Percentiles rank a stretch among this genome's conserved stretches.
phyloP scores from a whole-genome alignment of 2,113 vertebrate genomes.

The Dipodomys ordii region DNA sequence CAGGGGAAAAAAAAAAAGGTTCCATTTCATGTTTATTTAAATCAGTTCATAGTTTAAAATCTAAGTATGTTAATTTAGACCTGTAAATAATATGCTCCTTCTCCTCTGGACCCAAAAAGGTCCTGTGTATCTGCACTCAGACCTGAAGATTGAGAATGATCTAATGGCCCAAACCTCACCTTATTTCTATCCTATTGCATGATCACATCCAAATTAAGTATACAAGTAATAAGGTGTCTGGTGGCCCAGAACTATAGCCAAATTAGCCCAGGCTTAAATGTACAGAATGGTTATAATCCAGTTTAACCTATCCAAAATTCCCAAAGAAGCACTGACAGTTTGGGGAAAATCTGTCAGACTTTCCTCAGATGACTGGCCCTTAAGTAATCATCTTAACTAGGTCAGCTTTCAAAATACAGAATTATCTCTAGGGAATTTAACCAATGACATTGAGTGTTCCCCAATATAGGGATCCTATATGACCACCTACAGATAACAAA shows the following conservation, averaged over 20 bases:
- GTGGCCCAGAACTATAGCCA: background rate
- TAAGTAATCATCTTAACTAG: background rate
- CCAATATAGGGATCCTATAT: background rate
- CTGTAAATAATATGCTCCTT: slow-evolving; percentile 30
- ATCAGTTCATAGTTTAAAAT: slow-evolving; percentile 44
- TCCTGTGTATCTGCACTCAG: background rate
- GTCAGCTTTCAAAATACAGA: background rate
- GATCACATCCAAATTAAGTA: slow-evolving; percentile 39
- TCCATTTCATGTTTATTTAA: slow-evolving; percentile 32
- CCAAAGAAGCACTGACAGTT: background rate
- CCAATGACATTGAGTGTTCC: background rate
- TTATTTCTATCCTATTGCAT: background rate
- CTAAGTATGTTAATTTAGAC: background rate
- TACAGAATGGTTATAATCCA: slow-evolving; percentile 33
- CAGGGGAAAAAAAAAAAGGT: background rate
- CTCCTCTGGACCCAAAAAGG: background rate
- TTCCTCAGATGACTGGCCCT: background rate
- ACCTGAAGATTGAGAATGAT: slow-evolving; percentile 36
- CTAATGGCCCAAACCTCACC: background rate
- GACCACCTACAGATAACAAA: background rate
- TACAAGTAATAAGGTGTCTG: slow-evolving; percentile 45
- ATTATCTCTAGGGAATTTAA: slow-evolving; percentile 34
- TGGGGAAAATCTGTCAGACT: background rate
- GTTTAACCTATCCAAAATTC: slow-evolving; percentile 4
- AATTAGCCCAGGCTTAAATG: slow-evolving; percentile 37